Evolutionary conservation across 2,888 invertebrate species (phyloP), one percentile per base, ranked within the genome.

Genomic region (Acleris laterana): DNA sequence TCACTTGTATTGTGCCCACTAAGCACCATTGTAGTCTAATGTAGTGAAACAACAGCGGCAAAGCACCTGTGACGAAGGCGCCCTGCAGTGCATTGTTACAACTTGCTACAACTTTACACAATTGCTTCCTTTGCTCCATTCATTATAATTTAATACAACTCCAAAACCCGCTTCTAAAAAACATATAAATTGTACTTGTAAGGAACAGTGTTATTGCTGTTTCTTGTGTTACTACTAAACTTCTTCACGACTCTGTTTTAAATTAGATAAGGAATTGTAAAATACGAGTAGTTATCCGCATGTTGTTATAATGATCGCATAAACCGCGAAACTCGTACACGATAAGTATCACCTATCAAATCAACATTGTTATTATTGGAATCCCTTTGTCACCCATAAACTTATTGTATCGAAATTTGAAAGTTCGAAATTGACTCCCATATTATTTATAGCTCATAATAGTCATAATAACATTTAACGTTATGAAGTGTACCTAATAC

Each of bases 11-110:
- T 78, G 74, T 78, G 72, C 68, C 71, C 72, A 70, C 72, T 62
- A 69, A 73, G 68, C 73, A 77, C 78, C 78, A 81, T 76, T 78
- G 72, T 71, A 73, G 76, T 69, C 63, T 77, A 80, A 82, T 77
- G 80, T 80, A 74, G 75, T 69, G 75, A 78, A 74, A 81, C 74
- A 77, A 75, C 70, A 70, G 69, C 71, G 65, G 65, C 70, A 70
- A 72, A 72, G 74, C 81, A 82, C 77, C 77, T 75, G 70, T 62
- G 70, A 70, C 66, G 66, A 11, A 58, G 32, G 59, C 22, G 16
- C 42, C 44, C 55, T 32, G 53, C 32, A 32, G 7, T 49, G 55
- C 70, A 63, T 70, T 71, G 67, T 62, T 73, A 63, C 58, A 57
- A 68, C 62, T 61, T 70, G 71, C 53, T 60, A 50, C 59, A 66